Evolutionary conservation across 2,113 vertebrate species (phyloP), one percentile per base, ranked within the genome.

Genomic region (Bujurquina vittata): DNA sequence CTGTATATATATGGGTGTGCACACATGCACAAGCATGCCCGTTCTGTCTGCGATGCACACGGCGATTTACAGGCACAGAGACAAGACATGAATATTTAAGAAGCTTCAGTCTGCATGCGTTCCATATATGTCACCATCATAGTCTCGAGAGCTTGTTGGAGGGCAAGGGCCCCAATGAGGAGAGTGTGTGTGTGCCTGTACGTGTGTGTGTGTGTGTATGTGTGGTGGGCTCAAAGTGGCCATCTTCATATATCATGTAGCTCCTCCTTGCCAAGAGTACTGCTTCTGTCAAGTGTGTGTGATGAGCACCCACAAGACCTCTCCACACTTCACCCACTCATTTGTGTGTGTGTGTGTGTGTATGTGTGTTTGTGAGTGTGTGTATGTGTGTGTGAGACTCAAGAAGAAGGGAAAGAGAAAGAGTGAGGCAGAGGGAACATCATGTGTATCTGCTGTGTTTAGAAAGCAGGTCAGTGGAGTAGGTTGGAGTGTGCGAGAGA

Each of bases 81-180:
- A 89, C 84, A 18, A 88, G 79, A 85, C 92, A 95, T 96, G 89
- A 95, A 95, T 95, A 94, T 95, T 95, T 94, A 94, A 93, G 73
- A 94, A 85, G 86, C 75, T 91, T 90, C 86, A 89, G 90, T 94
- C 92, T 94, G 92, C 88, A 84, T 89, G 88, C 65, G 92, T 92
- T 95, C 93, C 88, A 94, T 94, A 92, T 94, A 90, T 94, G 94
- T 95, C 94, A 95, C 91, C 91, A 88, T 88, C 89, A 88, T 73
- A 57, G 59, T 88, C 91, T 89, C 84, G 77, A 91, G 91, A 91
- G 90, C 90, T 87, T 86, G 84, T 92, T 82, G 86, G 87, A 92
- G 91, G 89, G 87, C 90, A 93, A 93, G 89, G 84, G 87, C 89
- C 88, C 43, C 94, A 88, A 87, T 90, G 90, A 92, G 87, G 61